Conservation (phyloP, 2,797 vertebrate species). For the Glossophaga mutica region DNA sequence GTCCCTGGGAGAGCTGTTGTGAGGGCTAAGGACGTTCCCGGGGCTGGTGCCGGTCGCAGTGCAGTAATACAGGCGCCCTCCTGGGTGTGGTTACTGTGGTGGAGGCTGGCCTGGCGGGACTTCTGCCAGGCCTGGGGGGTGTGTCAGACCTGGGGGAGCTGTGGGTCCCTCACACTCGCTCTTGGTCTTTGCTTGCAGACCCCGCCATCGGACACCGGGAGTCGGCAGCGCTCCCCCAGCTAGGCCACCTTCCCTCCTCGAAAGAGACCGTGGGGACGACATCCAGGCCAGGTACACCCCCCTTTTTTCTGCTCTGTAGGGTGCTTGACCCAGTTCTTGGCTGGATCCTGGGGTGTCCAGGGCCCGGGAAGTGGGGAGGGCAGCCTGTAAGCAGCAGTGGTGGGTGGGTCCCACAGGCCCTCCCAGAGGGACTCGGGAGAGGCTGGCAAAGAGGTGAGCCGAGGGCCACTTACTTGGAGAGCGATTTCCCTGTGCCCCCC, state of each 20-base stretch:
- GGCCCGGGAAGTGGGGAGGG: not conserved
- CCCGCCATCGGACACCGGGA: not conserved
- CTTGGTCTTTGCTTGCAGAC: not conserved
- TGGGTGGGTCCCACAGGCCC: not conserved
- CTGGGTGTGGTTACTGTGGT: not conserved
- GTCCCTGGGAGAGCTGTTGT: not conserved
- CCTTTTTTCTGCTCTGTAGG: not conserved
- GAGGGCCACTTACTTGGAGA: not conserved
- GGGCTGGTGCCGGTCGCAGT: not conserved
- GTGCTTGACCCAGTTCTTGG: not conserved
- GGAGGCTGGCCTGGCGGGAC: not conserved
- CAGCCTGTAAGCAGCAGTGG: too few species aligned
- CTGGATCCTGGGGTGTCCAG: not conserved
- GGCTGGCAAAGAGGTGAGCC: not conserved
- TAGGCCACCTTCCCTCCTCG: not conserved
- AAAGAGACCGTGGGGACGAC: not conserved
- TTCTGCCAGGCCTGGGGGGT: not conserved
- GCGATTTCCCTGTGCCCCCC: not conserved
- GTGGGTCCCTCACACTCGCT: not conserved
- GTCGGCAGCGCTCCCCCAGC: not conserved
- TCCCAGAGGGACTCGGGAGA: not conserved
- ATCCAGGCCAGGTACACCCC: not conserved
- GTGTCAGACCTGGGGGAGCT: too few species aligned
- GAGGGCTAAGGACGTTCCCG: not conserved
- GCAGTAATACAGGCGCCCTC: rapidly evolving